Evolutionary conservation across 2,888 invertebrate genomes (phyloP).

Genomic region (Pyrgus malvae): DNA sequence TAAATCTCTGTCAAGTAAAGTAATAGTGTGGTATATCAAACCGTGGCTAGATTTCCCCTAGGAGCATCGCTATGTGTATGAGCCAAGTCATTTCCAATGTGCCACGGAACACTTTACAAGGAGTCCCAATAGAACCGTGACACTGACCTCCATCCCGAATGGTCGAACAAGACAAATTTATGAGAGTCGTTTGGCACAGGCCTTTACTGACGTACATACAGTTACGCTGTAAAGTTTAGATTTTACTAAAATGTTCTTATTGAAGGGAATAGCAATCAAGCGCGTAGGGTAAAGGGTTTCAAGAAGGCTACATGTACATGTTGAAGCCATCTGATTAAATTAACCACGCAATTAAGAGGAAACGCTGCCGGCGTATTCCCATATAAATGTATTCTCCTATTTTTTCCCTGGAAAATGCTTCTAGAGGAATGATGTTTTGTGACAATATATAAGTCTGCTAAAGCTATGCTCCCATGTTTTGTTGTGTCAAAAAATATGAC

Average conservation of each 20-base stretch:
- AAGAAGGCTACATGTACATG: too few species aligned
- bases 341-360: too few species aligned
- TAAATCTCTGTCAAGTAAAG: constrained; percentile 9
- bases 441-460: too few species aligned
- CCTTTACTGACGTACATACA: constrained; percentile 22
- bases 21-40: constrained; percentile 25
- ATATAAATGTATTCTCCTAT: too few species aligned
- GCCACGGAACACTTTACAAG: constrained; percentile 48
- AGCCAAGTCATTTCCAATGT: constrained; percentile 59
- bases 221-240: constrained; percentile 9
- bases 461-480: too few species aligned
- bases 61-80: constrained; percentile 48
- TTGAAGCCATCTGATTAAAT: too few species aligned
- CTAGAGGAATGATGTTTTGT: too few species aligned
- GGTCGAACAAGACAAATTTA: constrained; percentile 58
- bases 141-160: constrained; percentile 52
- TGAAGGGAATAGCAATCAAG: too few species aligned
- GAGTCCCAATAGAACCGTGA: constrained; percentile 52
- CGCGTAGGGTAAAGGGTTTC: too few species aligned
- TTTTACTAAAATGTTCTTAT: background rate
- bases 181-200: constrained; percentile 48
- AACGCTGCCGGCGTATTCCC: too few species aligned
- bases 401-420: too few species aligned
- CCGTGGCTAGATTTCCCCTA: constrained; percentile 25
- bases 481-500: too few species aligned